Base-by-base conservation (phyloP, 1,140 invertebrate genomes). In the Lutraria rhynchaena region DNA sequence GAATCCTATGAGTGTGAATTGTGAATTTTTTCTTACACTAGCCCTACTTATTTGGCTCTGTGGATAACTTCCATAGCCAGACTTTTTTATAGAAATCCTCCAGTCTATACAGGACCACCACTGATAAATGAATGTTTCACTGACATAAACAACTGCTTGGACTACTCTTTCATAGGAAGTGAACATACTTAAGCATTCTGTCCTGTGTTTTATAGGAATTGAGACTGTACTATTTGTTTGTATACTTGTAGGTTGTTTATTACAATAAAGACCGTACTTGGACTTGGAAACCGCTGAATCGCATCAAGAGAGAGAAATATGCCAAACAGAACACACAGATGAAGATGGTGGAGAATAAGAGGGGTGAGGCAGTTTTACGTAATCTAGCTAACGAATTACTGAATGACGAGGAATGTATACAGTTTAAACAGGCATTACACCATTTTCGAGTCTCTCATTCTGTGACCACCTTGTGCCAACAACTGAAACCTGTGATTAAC, bases 351-450 rank as follows among this genome's bases (percentile, higher is more conserved):
- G 86, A 87, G 31, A 63, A 44, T 27, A 74, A 83, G 33, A 73
- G 86, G 41, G 78, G 81, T 13, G 87, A 88, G 69, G 69, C 83
- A 4, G 85, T 89, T 29, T 78, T 90, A 27, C 74, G 84, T 49
- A 86, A 89, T 65, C 80, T 90, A 15, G 84, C 89, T 11, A 74
- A 88, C 11, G 84, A 89, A 58, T 82, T 90, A 37, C 76, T 90
- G 24, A 84, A 82, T 29, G 73, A 84, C 4, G 83, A 87, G 11
- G 89, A 90, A 76, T 84, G 78, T 58, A 63, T 75, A 41, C n/a
- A 67, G 15, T 88, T 90, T 55, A 90, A 88, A 77, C 82, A 87
- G 65, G 85, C 85, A 44, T 63, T 90, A 27, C 83, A 89, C 65
- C 84, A 89, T 76, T 90, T 89, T 83, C 82, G 86, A 31, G 75